phyloP scores from a whole-genome alignment of 1,140 invertebrate species.

The Apis dorsata region DNA sequence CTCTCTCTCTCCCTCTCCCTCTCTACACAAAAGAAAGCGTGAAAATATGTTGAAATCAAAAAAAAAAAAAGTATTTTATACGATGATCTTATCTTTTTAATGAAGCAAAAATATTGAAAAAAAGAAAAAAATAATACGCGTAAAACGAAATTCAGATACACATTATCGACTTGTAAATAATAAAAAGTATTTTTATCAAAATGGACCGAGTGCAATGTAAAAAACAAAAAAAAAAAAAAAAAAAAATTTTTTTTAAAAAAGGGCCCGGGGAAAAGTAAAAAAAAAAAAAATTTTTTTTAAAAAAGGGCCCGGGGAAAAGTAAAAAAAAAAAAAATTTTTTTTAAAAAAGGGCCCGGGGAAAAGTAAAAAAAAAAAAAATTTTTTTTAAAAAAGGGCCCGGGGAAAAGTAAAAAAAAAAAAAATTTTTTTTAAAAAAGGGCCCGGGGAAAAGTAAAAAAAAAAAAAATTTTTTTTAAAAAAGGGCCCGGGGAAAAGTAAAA shows the following conservation, averaged over 20 bases:
- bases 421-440: too few relatives aligned
- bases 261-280: too few relatives aligned
- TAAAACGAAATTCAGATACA: background rate
- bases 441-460: too few relatives aligned
- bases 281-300: background rate
- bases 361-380: background rate
- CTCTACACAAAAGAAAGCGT: background rate
- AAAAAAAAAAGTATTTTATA: background rate
- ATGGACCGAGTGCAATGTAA: background rate
- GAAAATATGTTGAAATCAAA: background rate
- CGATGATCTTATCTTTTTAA: background rate
- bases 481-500: too few relatives aligned
- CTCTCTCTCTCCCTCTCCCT: too few relatives aligned
- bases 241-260: too few relatives aligned
- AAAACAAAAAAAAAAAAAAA: background rate
- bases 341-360: too few relatives aligned
- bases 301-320: too few relatives aligned
- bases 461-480: too few relatives aligned
- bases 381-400: too few relatives aligned
- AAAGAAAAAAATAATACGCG: background rate
- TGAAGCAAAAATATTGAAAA: too few relatives aligned
- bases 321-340: background rate
- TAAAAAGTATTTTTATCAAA: conserved; percentile 19
- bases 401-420: background rate
- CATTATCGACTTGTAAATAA: conserved; percentile 16